Conservation (phyloP, 2,888 invertebrate genomes). For the Dione juno region DNA sequence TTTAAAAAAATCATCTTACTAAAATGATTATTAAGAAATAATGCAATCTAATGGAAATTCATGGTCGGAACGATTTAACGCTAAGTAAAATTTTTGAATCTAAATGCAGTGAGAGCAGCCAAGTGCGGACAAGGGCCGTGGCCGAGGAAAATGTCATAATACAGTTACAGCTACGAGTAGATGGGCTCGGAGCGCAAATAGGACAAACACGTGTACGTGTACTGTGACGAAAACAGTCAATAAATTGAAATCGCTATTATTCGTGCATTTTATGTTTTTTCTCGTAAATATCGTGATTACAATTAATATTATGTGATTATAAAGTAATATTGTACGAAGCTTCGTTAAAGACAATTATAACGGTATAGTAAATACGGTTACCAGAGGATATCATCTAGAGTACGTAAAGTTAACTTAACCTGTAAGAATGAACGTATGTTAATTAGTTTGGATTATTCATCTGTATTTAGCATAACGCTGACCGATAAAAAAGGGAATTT, state of each 20-base stretch:
- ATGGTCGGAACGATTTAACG: background rate
- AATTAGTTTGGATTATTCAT: background rate
- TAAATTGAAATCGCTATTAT: background rate
- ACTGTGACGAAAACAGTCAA: background rate
- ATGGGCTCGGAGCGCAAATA: slow-evolving; percentile 23
- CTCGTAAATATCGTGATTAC: background rate
- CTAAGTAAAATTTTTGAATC: slow-evolving; percentile 5
- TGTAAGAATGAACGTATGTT: background rate
- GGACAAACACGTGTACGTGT: slow-evolving; percentile 25
- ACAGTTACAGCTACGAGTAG: slow-evolving; percentile 14
- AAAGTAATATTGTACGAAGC: background rate
- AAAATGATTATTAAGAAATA: background rate
- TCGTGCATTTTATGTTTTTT: background rate
- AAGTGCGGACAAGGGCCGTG: slow-evolving; percentile 28
- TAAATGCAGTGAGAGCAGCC: slow-evolving; percentile 19
- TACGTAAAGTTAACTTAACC: background rate
- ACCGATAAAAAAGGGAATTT: too few species aligned
- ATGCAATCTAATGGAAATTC: background rate
- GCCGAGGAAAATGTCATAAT: slow-evolving; percentile 19
- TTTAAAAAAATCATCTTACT: too few species aligned
- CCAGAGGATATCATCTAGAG: too few species aligned
- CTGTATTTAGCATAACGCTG: too few species aligned
- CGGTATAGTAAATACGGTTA: background rate
- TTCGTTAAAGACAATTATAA: background rate
- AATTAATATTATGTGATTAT: background rate